Conservation (phyloP, 2,113 vertebrate species). For the Carlito syrichta region DNA sequence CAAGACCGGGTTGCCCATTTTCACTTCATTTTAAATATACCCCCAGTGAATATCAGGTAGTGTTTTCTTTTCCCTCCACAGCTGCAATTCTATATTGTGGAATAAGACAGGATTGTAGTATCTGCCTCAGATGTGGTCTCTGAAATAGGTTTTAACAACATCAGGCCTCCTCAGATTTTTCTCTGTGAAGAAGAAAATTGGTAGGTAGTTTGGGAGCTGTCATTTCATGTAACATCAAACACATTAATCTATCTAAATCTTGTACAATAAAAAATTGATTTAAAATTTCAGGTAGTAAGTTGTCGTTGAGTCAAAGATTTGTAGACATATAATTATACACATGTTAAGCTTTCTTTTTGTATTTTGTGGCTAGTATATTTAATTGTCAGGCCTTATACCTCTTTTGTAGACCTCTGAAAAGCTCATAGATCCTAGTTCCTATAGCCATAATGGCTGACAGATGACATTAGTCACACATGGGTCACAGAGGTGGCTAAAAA, state of each 20-base stretch:
- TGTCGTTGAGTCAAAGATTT: neutral
- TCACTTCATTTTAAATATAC: slow-evolving; percentile 32
- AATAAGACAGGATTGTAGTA: neutral
- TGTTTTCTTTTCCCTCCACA: neutral
- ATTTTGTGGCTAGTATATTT: neutral
- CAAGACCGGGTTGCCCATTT: slow-evolving; percentile 27
- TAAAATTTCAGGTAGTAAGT: neutral
- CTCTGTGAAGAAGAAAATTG: neutral
- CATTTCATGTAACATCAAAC: neutral
- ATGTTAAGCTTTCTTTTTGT: neutral
- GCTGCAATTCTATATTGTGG: neutral
- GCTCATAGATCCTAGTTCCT: neutral
- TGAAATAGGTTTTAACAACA: neutral
- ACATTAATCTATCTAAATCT: neutral
- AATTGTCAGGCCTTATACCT: neutral
- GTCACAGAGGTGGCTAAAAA: neutral
- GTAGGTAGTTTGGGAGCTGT: neutral
- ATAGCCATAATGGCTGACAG: neutral
- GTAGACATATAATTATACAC: neutral
- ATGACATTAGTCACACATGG: neutral
- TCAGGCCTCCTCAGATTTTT: neutral
- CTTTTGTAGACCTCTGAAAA: neutral
- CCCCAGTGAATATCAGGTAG: neutral
- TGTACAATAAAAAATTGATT: neutral
- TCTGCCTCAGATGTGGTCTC: neutral